Percentiles rank a stretch among this genome's conserved stretches.
Conservation (phyloP, 2,113 vertebrate genomes). For the Odocoileus virginianus region DNA sequence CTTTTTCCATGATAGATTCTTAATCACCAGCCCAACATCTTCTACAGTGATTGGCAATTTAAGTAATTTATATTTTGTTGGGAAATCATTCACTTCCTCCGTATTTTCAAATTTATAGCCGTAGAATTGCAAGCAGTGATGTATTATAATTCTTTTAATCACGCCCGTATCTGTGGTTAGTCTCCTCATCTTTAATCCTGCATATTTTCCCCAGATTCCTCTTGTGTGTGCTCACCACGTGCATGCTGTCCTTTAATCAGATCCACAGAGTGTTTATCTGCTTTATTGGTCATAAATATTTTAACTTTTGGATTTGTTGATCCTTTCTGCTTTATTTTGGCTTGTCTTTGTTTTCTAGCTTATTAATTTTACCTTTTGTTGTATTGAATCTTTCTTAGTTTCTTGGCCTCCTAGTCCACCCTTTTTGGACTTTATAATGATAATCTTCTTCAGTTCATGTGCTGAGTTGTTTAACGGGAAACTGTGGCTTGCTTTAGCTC, state of each 20-base stretch:
- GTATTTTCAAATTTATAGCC: conserved; percentile 34
- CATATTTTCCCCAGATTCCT: neutral
- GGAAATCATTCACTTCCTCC: conserved; percentile 36
- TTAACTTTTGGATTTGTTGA: neutral
- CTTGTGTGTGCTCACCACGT: neutral
- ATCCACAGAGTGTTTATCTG: conserved; percentile 24
- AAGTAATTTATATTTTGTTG: conserved; percentile 57
- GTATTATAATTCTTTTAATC: conserved; percentile 16
- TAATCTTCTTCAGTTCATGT: neutral
- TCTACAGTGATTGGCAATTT: conserved; percentile 56
- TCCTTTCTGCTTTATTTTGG: neutral
- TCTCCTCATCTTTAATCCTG: conserved; percentile 10
- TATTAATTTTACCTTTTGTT: neutral
- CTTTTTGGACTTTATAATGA: neutral
- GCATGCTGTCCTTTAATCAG: conserved; percentile 1
- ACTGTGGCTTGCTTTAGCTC: neutral
- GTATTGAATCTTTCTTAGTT: neutral
- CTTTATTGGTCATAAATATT: neutral
- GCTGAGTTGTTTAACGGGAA: neutral
- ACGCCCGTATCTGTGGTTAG: neutral
- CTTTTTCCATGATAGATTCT: conserved; percentile 33
- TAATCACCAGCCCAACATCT: conserved; percentile 31
- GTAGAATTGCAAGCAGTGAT: neutral
- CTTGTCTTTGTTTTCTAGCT: conserved; percentile 5
- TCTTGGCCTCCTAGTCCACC: neutral